phyloP scores from a whole-genome alignment of 1,140 invertebrate genomes.

The Venturia canescens region DNA sequence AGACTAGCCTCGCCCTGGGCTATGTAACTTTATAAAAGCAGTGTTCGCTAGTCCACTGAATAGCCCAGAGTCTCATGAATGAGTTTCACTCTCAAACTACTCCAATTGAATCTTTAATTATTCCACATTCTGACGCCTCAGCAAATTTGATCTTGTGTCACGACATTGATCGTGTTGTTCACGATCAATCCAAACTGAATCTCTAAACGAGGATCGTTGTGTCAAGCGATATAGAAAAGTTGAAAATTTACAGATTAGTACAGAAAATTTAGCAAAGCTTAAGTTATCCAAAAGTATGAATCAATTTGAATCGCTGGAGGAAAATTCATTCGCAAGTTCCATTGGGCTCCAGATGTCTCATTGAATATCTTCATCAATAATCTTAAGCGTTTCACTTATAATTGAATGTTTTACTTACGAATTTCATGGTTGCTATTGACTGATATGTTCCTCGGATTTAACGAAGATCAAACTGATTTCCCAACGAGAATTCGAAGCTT shows the following conservation, averaged over 20 bases:
- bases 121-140: not conserved
- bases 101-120: slow-evolving; percentile 30
- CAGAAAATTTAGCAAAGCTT: too few species aligned
- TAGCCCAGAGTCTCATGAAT: slow-evolving; percentile 42
- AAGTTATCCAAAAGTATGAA: too few species aligned
- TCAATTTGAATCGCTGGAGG: too few species aligned
- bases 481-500: not conserved
- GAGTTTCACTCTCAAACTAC: slow-evolving; percentile 20
- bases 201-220: too few species aligned
- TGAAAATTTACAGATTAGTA: too few species aligned
- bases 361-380: too few species aligned
- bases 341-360: too few species aligned
- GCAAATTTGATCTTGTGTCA: not conserved
- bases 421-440: slow-evolving; percentile 31
- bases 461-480: not conserved
- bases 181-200: not conserved
- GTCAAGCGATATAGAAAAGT: too few species aligned
- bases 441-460: not conserved
- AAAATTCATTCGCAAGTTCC: too few species aligned
- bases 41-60: slow-evolving; percentile 6
- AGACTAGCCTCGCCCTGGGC: slow-evolving; percentile 45
- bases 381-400: too few species aligned
- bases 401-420: too few species aligned
- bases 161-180: slow-evolving; percentile 2
- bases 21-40: slow-evolving; percentile 29